phyloP scores from a whole-genome alignment of 2,113 vertebrate genomes.

The Oenanthe melanoleuca region DNA sequence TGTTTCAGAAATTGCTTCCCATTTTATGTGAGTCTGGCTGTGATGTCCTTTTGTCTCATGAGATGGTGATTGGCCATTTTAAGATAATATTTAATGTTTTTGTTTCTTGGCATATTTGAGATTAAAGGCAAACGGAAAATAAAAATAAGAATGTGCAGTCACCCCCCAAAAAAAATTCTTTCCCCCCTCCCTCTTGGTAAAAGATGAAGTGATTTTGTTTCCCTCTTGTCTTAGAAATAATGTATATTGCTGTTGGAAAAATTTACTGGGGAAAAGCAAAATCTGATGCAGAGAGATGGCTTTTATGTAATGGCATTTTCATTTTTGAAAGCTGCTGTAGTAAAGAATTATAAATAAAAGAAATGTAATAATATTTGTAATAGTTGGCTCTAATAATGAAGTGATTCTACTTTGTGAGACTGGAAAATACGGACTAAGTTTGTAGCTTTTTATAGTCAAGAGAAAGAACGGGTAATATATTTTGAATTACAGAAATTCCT shows the following conservation, averaged over 20 bases:
- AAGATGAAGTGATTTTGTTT: not conserved
- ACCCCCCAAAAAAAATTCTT: not conserved
- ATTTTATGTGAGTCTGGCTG: not conserved
- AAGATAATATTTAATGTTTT: not conserved
- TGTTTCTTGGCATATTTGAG: not conserved
- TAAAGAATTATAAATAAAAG: not conserved
- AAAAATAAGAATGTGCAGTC: not conserved
- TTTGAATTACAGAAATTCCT: not conserved
- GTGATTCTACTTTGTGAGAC: not conserved
- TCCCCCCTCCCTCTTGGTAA: not conserved
- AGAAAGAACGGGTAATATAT: not conserved
- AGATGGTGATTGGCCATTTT: not conserved
- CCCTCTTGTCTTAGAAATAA: not conserved
- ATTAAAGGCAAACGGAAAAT: not conserved
- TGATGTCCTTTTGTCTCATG: not conserved
- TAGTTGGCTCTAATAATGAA: not conserved
- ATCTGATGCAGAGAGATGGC: not conserved
- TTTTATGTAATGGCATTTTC: not conserved
- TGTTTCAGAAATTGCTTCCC: not conserved
- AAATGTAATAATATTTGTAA: not conserved
- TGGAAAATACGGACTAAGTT: not conserved
- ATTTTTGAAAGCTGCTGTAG: not conserved
- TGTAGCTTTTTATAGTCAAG: not conserved
- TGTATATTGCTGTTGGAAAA: not conserved
- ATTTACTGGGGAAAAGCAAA: not conserved